Evolutionary conservation across 1,140 invertebrate species (phyloP).

Genomic region (honey bee (Apis mellifera)): Amel_HAv3.1 CM009940.2:7655501-7656000

Average conservation of each 20-base stretch:
- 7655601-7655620: slow-evolving; percentile 75
- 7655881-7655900: slow-evolving; percentile 39
- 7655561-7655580: slow-evolving; percentile 81
- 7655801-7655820: slow-evolving; percentile 55
- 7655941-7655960: slow-evolving; percentile 37
- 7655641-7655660: slow-evolving; percentile 73
- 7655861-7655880: slow-evolving; percentile 41
- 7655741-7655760: slow-evolving; percentile 47
- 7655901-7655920: slow-evolving; percentile 15
- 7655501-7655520: slow-evolving; percentile 70
- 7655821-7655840: slow-evolving; percentile 57
- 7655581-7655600: slow-evolving; percentile 78
- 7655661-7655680: slow-evolving; percentile 62
- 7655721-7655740: slow-evolving; percentile 62
- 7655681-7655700: slow-evolving; percentile 37
- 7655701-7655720: slow-evolving; percentile 32
- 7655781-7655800: slow-evolving; percentile 5
- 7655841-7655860: slow-evolving; percentile 60
- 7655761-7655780: slow-evolving; percentile 54
- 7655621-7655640: slow-evolving; percentile 74
- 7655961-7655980: slow-evolving; percentile 13
- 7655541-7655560: slow-evolving; percentile 79
- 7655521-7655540: slow-evolving; percentile 70
- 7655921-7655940: slow-evolving; percentile 44
- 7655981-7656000: slow-evolving; percentile 1